phyloP scores from a whole-genome alignment of 2,888 invertebrate genomes.

The Anagyrus pseudococci region DNA sequence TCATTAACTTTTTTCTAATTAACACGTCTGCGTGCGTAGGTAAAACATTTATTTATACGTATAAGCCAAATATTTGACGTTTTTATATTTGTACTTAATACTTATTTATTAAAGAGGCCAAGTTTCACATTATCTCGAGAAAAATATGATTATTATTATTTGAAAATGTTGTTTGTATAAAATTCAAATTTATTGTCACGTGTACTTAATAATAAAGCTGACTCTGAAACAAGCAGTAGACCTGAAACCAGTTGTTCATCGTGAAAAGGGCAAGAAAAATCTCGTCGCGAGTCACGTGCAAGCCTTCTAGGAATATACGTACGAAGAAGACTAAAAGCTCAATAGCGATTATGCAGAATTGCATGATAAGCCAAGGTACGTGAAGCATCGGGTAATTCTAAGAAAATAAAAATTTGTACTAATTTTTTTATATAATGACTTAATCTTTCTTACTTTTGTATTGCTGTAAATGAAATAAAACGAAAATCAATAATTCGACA shows the following conservation, averaged over 20 bases:
- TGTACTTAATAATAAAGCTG: constrained; percentile 3
- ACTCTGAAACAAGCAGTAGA: constrained; percentile 51
- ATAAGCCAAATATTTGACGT: too few relatives aligned
- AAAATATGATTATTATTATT: too few relatives aligned
- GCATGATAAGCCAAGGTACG: constrained; percentile 59
- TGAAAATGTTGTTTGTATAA: too few relatives aligned
- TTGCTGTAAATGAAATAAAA: background rate
- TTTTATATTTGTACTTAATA: too few relatives aligned
- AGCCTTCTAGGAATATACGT: constrained; percentile 54
- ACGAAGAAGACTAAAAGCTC: constrained; percentile 55
- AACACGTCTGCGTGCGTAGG: too few relatives aligned
- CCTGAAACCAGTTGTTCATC: constrained; percentile 58
- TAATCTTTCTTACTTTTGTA: background rate
- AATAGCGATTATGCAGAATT: constrained; percentile 55
- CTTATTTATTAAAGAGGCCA: too few relatives aligned
- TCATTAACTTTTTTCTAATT: too few relatives aligned
- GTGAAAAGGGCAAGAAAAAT: constrained; percentile 52
- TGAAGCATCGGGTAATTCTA: constrained; percentile 58
- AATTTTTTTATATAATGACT: background rate
- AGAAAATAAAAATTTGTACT: too few relatives aligned
- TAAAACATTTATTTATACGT: too few relatives aligned
- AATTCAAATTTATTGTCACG: background rate
- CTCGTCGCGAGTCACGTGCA: constrained; percentile 55
- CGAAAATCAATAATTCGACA: constrained; percentile 20
- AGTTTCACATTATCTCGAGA: too few relatives aligned